Evolutionary conservation across 2,797 vertebrate species (phyloP).

Genomic region (Taeniopygia guttata): DNA sequence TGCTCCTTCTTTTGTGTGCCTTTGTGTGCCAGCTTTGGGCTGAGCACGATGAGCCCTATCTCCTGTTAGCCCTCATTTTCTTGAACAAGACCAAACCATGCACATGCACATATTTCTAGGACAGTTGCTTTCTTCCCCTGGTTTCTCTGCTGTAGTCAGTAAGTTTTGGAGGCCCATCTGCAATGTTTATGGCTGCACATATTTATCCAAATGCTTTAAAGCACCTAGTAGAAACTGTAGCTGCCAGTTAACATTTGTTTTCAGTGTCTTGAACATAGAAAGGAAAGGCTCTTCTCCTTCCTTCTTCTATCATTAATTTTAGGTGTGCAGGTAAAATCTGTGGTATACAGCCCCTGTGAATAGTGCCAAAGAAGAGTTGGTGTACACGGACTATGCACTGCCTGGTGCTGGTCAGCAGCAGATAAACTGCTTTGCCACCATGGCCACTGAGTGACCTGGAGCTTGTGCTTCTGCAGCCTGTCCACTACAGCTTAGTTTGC

Average conservation of each 20-base stretch:
- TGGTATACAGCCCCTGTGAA: background rate
- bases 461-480: background rate
- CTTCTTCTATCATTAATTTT: background rate
- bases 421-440: background rate
- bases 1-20: background rate
- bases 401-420: background rate
- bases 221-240: background rate
- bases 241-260: background rate
- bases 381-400: fast-evolving
- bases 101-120: fast-evolving
- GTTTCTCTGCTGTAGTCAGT: background rate
- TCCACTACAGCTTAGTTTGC: background rate
- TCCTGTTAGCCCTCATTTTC: background rate
- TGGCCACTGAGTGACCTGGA: background rate
- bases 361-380: background rate
- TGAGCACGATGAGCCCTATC: fast-evolving
- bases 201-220: background rate
- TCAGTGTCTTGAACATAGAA: background rate
- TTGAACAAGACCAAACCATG: background rate
- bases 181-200: background rate
- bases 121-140: background rate
- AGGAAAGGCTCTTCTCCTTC: background rate
- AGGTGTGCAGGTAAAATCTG: background rate
- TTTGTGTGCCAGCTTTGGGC: background rate
- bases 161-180: background rate